A percentile compares a stretch with the other conserved stretches of the same genome.
These are phyloP conservation scores for Drosophila affinis DNA, from an alignment of 2,888 invertebrate genomes.

Conservation along the genomic window DNA sequence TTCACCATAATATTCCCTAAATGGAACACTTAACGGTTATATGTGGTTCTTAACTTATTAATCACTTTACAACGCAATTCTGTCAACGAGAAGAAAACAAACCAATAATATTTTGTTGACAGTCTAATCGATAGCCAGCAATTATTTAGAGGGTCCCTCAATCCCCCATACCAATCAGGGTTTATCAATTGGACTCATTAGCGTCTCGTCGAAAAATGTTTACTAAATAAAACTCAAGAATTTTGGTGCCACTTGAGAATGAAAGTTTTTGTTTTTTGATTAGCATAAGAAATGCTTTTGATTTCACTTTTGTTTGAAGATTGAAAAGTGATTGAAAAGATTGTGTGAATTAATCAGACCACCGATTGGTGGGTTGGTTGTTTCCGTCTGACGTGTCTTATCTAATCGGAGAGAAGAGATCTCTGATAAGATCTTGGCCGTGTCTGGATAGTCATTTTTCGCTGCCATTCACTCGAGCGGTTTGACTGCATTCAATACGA, in stretches of 20 bases:
- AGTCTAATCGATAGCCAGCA: constrained; percentile 26
- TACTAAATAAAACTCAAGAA: constrained; percentile 49
- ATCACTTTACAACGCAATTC: not conserved
- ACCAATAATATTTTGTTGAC: not conserved
- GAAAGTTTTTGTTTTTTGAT: constrained; percentile 41
- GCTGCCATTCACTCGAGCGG: constrained; percentile 29
- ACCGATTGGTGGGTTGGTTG: not conserved
- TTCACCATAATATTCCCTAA: not conserved
- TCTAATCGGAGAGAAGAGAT: constrained; percentile 19
- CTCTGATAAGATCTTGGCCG: constrained; percentile 12
- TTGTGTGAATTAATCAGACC: constrained; percentile 11
- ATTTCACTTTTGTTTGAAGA: constrained; percentile 60
- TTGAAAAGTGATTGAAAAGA: constrained; percentile 28
- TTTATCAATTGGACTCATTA: constrained; percentile 42
- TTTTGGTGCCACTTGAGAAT: constrained; percentile 28
- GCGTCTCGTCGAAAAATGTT: constrained; percentile 4
- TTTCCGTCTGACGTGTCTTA: constrained; percentile 17
- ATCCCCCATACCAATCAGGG: constrained; percentile 1
- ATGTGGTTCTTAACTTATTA: not conserved
- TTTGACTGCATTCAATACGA: constrained; percentile 47
- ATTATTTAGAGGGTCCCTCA: constrained; percentile 8
- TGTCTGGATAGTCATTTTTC: constrained; percentile 3
- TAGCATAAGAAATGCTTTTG: constrained; percentile 56
- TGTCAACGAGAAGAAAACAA: not conserved
- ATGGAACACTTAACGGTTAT: not conserved